Percentiles rank a stretch among this genome's conserved stretches.
Evolutionary conservation across 1,140 invertebrate genomes (phyloP).

Genomic region (Chlorops oryzae): DNA sequence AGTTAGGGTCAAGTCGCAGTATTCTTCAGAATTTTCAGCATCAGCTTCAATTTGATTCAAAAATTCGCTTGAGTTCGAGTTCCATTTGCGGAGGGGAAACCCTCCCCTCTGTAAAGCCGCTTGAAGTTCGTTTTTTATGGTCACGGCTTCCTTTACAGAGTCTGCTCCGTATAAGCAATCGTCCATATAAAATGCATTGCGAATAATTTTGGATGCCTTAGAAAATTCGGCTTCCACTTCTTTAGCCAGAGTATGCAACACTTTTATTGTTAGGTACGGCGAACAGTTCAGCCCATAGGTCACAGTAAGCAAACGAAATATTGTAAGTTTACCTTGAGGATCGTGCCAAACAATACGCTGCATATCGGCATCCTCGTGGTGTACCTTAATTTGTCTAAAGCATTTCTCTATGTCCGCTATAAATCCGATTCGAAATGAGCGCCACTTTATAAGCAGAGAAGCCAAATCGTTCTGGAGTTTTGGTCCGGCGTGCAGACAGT

Average conservation of each 20-base stretch:
- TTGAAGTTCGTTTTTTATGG: neutral
- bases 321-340: neutral
- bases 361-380: neutral
- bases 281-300: constrained; percentile 30
- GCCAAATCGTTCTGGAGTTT: constrained; percentile 37
- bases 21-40: no score
- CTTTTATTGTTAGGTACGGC: constrained; percentile 20
- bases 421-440: constrained; percentile 24
- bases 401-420: constrained; percentile 31
- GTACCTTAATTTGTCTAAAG: constrained; percentile 23
- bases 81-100: neutral
- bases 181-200: constrained; percentile 5
- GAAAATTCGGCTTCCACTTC: neutral
- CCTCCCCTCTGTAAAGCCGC: neutral
- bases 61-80: neutral
- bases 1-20: neutral
- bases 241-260: neutral
- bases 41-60: neutral
- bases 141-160: neutral
- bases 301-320: constrained; percentile 20
- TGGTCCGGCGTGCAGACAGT: constrained; percentile 30
- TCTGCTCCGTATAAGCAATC: constrained; percentile 1
- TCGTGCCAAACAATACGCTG: neutral
- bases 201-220: neutral
- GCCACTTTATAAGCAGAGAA: constrained; percentile 33